These are phyloP conservation scores for Cuculus canorus DNA, from an alignment of 2,797 vertebrate genomes.

Conservation along the genomic window DNA sequence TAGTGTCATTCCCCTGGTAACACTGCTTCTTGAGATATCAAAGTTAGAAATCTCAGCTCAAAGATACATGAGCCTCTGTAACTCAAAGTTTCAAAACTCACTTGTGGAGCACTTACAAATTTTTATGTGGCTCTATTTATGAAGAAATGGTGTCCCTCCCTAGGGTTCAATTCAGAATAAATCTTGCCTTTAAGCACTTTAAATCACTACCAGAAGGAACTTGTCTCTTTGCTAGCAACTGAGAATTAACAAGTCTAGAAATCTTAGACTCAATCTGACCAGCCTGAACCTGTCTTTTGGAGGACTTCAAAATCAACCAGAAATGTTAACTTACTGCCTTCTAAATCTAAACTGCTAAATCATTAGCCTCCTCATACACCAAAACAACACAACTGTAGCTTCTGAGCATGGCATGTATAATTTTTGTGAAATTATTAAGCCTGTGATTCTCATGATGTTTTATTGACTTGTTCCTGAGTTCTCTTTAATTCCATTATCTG, in stretches of 20 bases:
- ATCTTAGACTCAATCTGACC: neutral
- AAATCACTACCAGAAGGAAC: neutral
- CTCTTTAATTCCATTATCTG: constrained; percentile 33
- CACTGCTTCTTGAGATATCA: neutral
- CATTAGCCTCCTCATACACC: neutral
- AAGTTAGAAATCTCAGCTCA: neutral
- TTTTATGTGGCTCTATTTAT: neutral
- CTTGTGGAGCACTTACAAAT: neutral
- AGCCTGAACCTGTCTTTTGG: neutral
- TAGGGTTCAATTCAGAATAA: neutral
- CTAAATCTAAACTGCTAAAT: neutral
- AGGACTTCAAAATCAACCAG: neutral
- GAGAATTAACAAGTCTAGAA: neutral
- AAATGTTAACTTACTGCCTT: neutral
- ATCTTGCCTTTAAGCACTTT: neutral
- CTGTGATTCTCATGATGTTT: constrained; percentile 44
- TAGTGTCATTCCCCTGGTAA: neutral
- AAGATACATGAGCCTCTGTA: neutral
- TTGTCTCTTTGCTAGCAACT: neutral
- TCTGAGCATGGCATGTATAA: neutral
- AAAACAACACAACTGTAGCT: neutral
- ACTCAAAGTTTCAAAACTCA: neutral
- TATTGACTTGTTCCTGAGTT: constrained; percentile 58
- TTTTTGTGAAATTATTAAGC: neutral
- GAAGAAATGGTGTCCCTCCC: neutral